phyloP scores from a whole-genome alignment of 1,140 invertebrate species.

The Listronotus bonariensis region DNA sequence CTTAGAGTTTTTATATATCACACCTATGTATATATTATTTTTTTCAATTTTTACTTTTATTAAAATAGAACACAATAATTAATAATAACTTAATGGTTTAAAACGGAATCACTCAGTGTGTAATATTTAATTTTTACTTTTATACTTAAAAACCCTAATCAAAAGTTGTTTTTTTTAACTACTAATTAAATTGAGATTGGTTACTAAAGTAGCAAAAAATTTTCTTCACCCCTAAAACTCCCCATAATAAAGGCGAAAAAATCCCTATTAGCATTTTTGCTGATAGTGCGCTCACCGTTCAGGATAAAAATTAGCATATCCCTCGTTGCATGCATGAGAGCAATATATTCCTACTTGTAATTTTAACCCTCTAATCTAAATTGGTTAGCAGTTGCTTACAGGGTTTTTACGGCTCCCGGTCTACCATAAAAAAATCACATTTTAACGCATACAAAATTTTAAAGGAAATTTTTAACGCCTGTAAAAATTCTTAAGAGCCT shows the following conservation, averaged over 20 bases:
- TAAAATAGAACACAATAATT: no score
- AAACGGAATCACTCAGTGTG: no score
- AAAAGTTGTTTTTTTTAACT: no score
- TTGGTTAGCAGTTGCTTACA: slow-evolving; percentile 38
- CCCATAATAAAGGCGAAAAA: background rate
- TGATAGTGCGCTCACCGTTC: slow-evolving; percentile 23
- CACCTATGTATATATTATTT: no score
- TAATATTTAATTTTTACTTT: no score
- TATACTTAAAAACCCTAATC: no score
- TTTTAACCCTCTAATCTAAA: slow-evolving; percentile 37
- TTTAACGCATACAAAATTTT: slow-evolving; percentile 19
- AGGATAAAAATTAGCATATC: slow-evolving; percentile 38
- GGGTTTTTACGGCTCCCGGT: slow-evolving; percentile 27
- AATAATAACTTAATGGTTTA: no score
- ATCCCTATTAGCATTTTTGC: slow-evolving; percentile 26
- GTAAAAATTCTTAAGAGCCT: slow-evolving; percentile 13
- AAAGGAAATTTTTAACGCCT: background rate
- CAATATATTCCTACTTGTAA: slow-evolving; percentile 36
- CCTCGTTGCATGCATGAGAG: slow-evolving; percentile 29
- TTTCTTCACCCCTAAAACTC: background rate
- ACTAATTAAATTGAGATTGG: no score
- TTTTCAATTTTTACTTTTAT: no score
- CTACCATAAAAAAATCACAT: slow-evolving; percentile 20
- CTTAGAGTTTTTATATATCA: no score
- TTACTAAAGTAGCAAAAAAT: background rate